Base-by-base conservation (phyloP, 2,113 vertebrate genomes). In the Fulmarus glacialis region DNA sequence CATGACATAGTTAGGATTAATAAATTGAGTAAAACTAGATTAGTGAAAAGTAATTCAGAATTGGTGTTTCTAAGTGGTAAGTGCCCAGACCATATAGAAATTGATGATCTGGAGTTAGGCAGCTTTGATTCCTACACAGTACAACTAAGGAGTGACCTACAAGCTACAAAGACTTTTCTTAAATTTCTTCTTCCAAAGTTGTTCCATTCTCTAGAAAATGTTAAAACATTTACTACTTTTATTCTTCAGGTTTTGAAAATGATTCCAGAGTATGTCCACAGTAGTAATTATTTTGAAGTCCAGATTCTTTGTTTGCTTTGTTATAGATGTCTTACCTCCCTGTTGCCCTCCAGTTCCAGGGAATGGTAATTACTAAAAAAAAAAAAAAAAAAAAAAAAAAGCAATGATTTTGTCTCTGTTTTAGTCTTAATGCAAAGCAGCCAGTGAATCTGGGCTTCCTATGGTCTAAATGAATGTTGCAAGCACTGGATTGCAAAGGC, bases 241-340 rank as follows among this genome's bases (percentile, higher is more conserved):
- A 34, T 64, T 71, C 29, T 45, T 79, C 60, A n/a, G 11, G 6
- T 82, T 81, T 34, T 82, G 26, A 82, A 45, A 78, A 87, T 21
- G 2, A 55, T 66, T 78, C 45, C 40, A 42, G 26, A 48, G 6
- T 16, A 8, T 0, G 0, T 22, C 14, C 77, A 20, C 21, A 45
- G 4, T 6, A 72, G 23, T 23, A 53, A 29, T 22, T 60, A 70
- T 70, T 74, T 14, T 58, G 9, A 55, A 43, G 27, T 85, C 26
- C 13, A 74, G 7, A 21, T 32, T 73, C 32, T 67, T 73, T 36
- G 3, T 78, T 52, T 72, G 7, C 26, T 88, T 74, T 50, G 8
- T 5, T 94, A 34, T 21, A 43, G 11, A 26, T 9, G 4, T 40
- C 29, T 81, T 77, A 53, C 13, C 2, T 56, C 15, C 11, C 10